Evolutionary conservation across 2,113 vertebrate species (phyloP).

Genomic region (Ellobius talpinus): DNA sequence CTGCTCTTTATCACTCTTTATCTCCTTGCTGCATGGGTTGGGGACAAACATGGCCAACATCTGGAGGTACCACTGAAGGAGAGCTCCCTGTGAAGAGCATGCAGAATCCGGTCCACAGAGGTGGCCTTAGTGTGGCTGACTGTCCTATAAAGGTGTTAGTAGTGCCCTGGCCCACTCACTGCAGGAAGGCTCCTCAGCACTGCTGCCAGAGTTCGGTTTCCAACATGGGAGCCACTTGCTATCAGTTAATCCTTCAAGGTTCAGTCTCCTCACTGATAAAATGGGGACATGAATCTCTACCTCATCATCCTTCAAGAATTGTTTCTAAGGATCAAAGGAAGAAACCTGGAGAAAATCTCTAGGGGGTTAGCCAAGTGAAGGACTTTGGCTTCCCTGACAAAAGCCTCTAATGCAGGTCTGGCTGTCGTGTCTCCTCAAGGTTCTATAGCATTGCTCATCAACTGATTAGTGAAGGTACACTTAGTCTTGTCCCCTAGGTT

Average conservation of each 20-base stretch:
- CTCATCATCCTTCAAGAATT: neutral
- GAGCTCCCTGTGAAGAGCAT: neutral
- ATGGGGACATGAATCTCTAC: constrained; percentile 18
- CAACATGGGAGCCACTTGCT: neutral
- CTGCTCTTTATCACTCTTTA: constrained; percentile 43
- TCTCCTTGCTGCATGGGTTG: constrained; percentile 44
- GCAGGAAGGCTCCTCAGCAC: neutral
- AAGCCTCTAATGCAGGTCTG: constrained; percentile 28
- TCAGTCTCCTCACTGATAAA: constrained; percentile 27
- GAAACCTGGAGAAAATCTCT: constrained; percentile 46
- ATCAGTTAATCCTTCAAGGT: constrained; percentile 27
- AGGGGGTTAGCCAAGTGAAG: constrained; percentile 28
- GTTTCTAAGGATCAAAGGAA: constrained; percentile 52
- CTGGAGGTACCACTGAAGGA: neutral
- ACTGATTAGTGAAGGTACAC: constrained; percentile 39
- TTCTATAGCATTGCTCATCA: constrained; percentile 14
- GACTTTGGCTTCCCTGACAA: constrained; percentile 31
- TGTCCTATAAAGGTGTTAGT: neutral
- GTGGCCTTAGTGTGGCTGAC: neutral
- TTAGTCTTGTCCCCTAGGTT: constrained; percentile 52
- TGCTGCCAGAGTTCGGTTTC: neutral
- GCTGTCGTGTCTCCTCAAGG: neutral
- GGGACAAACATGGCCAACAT: constrained; percentile 42
- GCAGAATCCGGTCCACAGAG: neutral
- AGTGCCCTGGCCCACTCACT: neutral